phyloP scores from a whole-genome alignment of 2,113 vertebrate genomes.

The Pterocles burchelli region DNA sequence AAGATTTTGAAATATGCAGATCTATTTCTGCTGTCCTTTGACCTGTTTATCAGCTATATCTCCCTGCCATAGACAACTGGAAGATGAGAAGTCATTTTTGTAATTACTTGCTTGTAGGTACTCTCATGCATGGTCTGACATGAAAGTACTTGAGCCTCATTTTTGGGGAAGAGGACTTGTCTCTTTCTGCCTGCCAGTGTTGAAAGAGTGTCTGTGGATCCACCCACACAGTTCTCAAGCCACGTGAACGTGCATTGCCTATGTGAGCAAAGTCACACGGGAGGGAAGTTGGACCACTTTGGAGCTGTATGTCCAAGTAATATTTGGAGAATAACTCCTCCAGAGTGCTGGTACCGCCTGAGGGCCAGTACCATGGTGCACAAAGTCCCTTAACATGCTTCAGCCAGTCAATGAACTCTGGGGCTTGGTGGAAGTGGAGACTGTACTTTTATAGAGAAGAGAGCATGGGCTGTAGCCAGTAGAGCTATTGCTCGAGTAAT shows the following conservation, averaged over 20 bases:
- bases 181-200: neutral
- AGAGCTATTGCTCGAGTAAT: conserved; percentile 50
- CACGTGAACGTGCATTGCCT: neutral
- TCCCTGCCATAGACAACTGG: neutral
- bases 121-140: neutral
- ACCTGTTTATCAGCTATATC: neutral
- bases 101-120: neutral
- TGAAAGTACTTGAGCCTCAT: neutral
- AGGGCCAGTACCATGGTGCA: conserved; percentile 2
- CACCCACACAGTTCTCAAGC: neutral
- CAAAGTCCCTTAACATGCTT: conserved; percentile 15
- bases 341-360: neutral
- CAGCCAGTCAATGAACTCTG: conserved; percentile 1
- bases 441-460: conserved; percentile 35
- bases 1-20: neutral
- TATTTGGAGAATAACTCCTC: conserved; percentile 47
- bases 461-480: conserved; percentile 1
- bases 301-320: conserved; percentile 5
- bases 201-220: conserved; percentile 22
- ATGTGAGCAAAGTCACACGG: conserved; percentile 36
- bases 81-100: neutral
- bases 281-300: conserved; percentile 30
- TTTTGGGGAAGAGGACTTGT: neutral
- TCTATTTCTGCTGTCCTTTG: neutral
- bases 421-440: conserved; percentile 17